Percentiles rank a stretch among this genome's conserved stretches.
Conservation (phyloP, 2,113 vertebrate species). For the Formicarius rufipectus region DNA sequence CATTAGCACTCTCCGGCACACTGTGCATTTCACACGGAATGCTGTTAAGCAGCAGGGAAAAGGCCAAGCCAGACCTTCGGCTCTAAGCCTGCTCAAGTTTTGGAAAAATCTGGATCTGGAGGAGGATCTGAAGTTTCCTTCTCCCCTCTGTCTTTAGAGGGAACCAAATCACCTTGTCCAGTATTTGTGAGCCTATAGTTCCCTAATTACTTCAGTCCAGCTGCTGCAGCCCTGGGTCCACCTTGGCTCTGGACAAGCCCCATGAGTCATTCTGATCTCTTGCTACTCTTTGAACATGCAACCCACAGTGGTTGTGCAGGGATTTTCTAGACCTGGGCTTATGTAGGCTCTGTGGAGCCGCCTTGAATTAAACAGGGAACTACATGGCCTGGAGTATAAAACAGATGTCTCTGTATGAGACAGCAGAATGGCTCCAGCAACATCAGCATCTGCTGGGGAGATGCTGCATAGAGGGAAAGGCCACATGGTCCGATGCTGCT, state of each 20-base stretch:
- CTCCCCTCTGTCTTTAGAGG: background rate
- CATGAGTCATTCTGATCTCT: background rate
- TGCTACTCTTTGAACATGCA: background rate
- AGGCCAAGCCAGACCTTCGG: background rate
- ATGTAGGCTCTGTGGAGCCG: background rate
- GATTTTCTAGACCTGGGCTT: background rate
- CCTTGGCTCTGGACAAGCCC: rapidly evolving
- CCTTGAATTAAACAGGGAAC: background rate
- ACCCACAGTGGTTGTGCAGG: background rate
- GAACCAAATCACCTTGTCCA: background rate
- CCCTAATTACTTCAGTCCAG: background rate
- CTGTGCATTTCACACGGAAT: background rate
- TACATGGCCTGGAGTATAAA: background rate
- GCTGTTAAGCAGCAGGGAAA: background rate
- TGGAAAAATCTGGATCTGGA: conserved; percentile 10
- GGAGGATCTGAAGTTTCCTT: conserved; percentile 7
- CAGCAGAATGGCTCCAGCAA: background rate
- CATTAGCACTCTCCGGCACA: background rate
- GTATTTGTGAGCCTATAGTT: background rate
- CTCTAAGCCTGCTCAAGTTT: background rate
- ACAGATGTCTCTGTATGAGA: rapidly evolving
- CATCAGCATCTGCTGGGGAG: background rate
- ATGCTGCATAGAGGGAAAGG: background rate
- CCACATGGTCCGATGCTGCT: background rate
- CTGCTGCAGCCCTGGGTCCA: background rate